Base-by-base conservation (phyloP, 2,113 vertebrate genomes). In the Lophius piscatorius region DNA sequence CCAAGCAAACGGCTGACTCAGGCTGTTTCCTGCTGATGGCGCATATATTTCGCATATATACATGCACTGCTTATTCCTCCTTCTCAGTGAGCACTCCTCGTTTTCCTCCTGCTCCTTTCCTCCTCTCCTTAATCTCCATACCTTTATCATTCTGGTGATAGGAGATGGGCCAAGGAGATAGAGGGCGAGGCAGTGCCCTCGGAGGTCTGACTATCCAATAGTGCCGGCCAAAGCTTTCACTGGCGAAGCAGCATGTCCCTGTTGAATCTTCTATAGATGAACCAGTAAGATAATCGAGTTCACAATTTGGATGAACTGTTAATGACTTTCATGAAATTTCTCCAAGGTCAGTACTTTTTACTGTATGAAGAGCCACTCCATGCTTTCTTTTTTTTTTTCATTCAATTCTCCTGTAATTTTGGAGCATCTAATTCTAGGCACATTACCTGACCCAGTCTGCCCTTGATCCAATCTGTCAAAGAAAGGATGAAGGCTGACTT, bases 21-120 rank as follows among this genome's bases (percentile, higher is more conserved):
- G 91, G 41, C 52, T 44, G 70, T 87, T 88, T 92, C 81, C 74
- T 87, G 92, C 92, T 92, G 91, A 92, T 78, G 70, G 36, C 36
- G 87, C 88, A 87, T 76, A 90, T 89, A 91, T 89, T 88, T 89
- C 87, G 66, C 90, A 89, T 85, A 91, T 89, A 90, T 81, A 84
- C 86, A 89, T 77, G 85, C 85, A 35, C 81, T 80, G 83, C 89
- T 90, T 88, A 90, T 88, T 88, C 87, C 86, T 80, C 61, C 79
- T 70, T 70, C 76, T 85, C 56, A 7, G 58, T 6, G 20, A 71
- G 67, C 79, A 54, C 64, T 65, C 47, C 36, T 65, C 67, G 65
- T 52, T 69, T 20, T 51, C 28, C 58, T 73, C 11, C 39, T 65
- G 36, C 72, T 67, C 47, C 41, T 52, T 40, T 39, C 11, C 55